Percentiles rank a stretch among this genome's conserved stretches.
Evolutionary conservation across 2,113 vertebrate species (phyloP).

Genomic region (Oncorhynchus gorbuscha): DNA sequence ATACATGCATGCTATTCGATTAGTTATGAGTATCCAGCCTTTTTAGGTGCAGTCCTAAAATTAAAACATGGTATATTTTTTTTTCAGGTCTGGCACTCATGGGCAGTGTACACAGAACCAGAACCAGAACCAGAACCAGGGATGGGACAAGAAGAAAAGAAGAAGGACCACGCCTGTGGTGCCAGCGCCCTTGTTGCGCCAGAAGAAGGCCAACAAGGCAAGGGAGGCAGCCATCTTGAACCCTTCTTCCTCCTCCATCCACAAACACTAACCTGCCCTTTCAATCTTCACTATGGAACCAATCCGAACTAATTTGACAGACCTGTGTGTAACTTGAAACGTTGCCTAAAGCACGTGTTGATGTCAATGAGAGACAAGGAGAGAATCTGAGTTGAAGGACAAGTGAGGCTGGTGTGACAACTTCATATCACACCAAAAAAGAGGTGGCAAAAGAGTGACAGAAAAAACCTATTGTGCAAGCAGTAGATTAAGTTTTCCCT

Average conservation of each 20-base stretch:
- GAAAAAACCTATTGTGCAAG: no score
- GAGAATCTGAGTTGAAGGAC: neutral
- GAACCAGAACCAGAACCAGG: conserved; percentile 79
- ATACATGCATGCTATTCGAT: no score
- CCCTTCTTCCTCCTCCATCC: no score
- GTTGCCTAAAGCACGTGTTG: neutral
- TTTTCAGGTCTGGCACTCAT: conserved; percentile 95
- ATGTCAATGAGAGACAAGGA: neutral
- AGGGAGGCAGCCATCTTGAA: neutral
- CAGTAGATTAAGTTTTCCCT: no score
- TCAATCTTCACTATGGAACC: no score
- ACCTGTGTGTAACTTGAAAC: no score
- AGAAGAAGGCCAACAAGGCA: conserved; percentile 94
- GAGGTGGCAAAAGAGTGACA: no score
- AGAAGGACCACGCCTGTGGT: conserved; percentile 85
- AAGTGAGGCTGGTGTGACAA: neutral
- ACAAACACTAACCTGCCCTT: no score
- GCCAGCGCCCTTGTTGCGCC: conserved; percentile 87
- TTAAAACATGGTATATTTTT: neutral
- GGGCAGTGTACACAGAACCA: conserved; percentile 78
- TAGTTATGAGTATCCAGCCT: no score
- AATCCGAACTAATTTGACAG: no score
- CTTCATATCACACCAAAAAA: no score
- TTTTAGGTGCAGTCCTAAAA: no score
- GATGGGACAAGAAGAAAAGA: conserved; percentile 90